Base-by-base conservation (phyloP, 1,140 invertebrate genomes). In the Drosophila kepulauana region DNA sequence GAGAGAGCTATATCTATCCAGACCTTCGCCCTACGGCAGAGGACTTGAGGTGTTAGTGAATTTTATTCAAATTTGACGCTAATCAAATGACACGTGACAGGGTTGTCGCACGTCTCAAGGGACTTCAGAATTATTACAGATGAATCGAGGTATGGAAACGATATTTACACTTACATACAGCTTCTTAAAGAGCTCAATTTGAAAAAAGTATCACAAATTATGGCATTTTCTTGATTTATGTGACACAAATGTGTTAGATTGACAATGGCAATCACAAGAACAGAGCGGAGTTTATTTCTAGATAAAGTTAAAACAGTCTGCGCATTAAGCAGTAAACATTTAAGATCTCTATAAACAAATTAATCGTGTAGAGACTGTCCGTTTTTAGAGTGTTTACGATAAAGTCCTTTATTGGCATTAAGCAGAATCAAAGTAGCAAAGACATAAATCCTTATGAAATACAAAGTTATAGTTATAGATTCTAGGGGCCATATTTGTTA, bases 1-100 rank as follows among this genome's bases (percentile, higher is more conserved):
- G 35, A 41, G 2, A 54, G 46, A 33, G 30, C 30, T 8, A 8
- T 33, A 6, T 33, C 7, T 33, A 10, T 25, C 35, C 6, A 10
- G 10, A 11, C 8, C 35, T 10, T 38, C 10, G 35, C 35, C 35
- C 35, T 38, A 2, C 11, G 15, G 52, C 25, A n/a, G 45, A 58
- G 15, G 16, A 6, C 20, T 57, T 45, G 57, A 89, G 85, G 84
- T 88, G 80, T 78, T 78, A 85, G 84, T 88, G 81, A 81, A 89
- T 88, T 89, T 88, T 88, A 89, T 89, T 88, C 70, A 89, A 88
- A 88, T 88, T 88, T 89, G 74, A 68, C 81, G 69, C 78, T 89
- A 89, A 89, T 88, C 85, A 88, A 89, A 81, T 57, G 74, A 59
- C 82, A 79, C 85, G 85, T 89, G 84, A 89, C 85, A 75, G 69